Evolutionary conservation across 1,140 invertebrate genomes (phyloP).

Genomic region (Coelopa frigida): DNA sequence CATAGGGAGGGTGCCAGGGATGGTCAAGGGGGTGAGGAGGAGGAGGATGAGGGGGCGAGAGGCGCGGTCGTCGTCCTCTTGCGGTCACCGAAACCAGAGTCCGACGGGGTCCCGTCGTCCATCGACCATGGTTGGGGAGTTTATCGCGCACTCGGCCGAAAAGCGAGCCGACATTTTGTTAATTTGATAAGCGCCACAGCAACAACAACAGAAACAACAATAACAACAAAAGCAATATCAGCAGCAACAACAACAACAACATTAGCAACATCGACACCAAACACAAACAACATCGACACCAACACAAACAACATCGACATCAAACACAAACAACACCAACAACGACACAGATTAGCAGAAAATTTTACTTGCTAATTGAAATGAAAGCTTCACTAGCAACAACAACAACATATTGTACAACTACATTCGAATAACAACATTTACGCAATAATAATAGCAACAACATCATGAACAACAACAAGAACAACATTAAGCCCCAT

Average conservation of each 20-base stretch:
- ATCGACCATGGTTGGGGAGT: no score
- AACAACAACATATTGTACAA: no score
- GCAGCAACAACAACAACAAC: neutral
- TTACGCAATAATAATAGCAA: no score
- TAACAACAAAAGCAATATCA: slow-evolving; percentile 15
- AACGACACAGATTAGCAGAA: slow-evolving; percentile 32
- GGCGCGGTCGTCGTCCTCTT: no score
- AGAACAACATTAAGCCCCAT: no score
- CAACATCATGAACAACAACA: no score
- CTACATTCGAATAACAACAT: no score
- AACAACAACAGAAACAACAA: slow-evolving; percentile 33
- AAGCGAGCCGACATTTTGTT: slow-evolving; percentile 27
- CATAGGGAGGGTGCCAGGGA: no score
- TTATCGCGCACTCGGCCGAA: slow-evolving; percentile 43
- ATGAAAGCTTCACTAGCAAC: slow-evolving; percentile 15
- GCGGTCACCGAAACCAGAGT: no score
- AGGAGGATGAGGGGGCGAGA: no score
- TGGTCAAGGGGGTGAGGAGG: no score
- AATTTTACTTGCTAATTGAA: slow-evolving; percentile 22
- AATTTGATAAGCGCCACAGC: slow-evolving; percentile 40
- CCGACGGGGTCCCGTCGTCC: no score
- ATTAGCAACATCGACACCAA: slow-evolving; percentile 14
- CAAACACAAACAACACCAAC: slow-evolving; percentile 12
- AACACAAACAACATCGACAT: slow-evolving; percentile 14
- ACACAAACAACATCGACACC: slow-evolving; percentile 9